Evolutionary conservation across 2,888 invertebrate species (phyloP).

Genomic region (Dermolepida albohirtum): DNA sequence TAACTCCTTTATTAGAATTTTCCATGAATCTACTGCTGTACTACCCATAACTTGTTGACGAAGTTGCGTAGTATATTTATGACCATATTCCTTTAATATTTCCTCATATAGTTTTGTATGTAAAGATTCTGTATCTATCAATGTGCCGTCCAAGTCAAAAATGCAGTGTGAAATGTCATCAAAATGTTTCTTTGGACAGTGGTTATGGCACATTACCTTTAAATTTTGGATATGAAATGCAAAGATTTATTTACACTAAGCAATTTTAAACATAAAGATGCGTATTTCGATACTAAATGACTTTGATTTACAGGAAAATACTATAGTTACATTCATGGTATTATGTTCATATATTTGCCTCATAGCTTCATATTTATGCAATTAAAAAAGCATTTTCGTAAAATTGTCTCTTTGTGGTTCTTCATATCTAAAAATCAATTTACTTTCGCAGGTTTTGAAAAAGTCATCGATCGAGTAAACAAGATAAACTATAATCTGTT

Average conservation of each 20-base stretch:
- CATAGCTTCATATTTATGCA: too few species aligned
- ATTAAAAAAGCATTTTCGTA: too few species aligned
- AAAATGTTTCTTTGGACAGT: not conserved
- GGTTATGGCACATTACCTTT: constrained; percentile 1
- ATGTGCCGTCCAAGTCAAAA: constrained; percentile 40
- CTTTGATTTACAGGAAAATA: too few species aligned
- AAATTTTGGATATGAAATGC: not conserved
- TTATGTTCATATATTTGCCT: too few species aligned
- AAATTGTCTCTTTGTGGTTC: too few species aligned
- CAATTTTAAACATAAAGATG: constrained; percentile 17
- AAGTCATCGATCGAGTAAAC: too few species aligned
- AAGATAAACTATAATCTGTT: too few species aligned
- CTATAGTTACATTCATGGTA: too few species aligned
- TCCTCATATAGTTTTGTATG: constrained; percentile 3
- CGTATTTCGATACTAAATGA: too few species aligned
- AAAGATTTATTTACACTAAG: not conserved
- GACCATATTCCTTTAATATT: constrained; percentile 20
- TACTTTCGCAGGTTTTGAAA: too few species aligned
- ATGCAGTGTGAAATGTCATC: constrained; percentile 34
- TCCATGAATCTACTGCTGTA: constrained; percentile 8
- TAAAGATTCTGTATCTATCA: constrained; percentile 32
- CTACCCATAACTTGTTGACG: constrained; percentile 20
- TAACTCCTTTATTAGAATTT: constrained; percentile 23
- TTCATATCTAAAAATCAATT: too few species aligned
- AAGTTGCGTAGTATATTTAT: constrained; percentile 2